These are phyloP conservation scores for Ptiloglossa arizonensis DNA, from an alignment of 1,140 invertebrate genomes.

Conservation along the genomic window DNA sequence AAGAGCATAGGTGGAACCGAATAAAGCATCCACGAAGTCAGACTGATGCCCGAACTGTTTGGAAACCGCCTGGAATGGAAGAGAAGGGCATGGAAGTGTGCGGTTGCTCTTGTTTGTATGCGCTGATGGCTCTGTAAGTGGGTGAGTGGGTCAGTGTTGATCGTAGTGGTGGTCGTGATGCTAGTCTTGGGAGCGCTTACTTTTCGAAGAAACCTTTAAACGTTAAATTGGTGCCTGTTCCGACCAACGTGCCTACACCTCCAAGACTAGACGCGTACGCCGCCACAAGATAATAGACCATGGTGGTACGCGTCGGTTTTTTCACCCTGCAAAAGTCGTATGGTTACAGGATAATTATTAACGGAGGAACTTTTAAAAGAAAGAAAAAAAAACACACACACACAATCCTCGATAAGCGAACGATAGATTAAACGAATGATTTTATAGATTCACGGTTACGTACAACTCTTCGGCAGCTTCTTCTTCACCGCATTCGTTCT, in stretches of 20 bases:
- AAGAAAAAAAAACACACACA: no score
- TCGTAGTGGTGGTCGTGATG: neutral
- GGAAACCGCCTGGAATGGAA: slow-evolving; percentile 80
- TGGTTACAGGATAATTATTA: neutral
- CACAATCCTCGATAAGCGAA: no score
- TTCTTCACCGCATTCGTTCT: slow-evolving; percentile 48
- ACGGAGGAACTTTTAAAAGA: neutral
- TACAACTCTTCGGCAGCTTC: slow-evolving; percentile 63
- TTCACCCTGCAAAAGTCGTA: slow-evolving; percentile 65
- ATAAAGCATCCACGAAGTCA: slow-evolving; percentile 84
- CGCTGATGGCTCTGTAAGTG: no score
- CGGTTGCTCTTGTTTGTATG: no score
- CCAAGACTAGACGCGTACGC: slow-evolving; percentile 86
- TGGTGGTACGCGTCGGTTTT: slow-evolving; percentile 77
- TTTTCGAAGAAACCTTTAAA: slow-evolving; percentile 84
- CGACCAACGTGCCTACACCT: slow-evolving; percentile 88
- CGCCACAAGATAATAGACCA: slow-evolving; percentile 83
- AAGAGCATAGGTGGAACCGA: slow-evolving; percentile 83
- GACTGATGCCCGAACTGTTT: slow-evolving; percentile 85
- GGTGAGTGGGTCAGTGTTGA: no score
- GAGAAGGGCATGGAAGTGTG: neutral
- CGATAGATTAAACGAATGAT: no score
- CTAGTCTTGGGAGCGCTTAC: slow-evolving; percentile 75
- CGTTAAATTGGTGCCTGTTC: slow-evolving; percentile 87
- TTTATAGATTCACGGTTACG: slow-evolving; percentile 24